phyloP scores from a whole-genome alignment of 1,140 invertebrate genomes.

The Papilio polyxenes region DNA sequence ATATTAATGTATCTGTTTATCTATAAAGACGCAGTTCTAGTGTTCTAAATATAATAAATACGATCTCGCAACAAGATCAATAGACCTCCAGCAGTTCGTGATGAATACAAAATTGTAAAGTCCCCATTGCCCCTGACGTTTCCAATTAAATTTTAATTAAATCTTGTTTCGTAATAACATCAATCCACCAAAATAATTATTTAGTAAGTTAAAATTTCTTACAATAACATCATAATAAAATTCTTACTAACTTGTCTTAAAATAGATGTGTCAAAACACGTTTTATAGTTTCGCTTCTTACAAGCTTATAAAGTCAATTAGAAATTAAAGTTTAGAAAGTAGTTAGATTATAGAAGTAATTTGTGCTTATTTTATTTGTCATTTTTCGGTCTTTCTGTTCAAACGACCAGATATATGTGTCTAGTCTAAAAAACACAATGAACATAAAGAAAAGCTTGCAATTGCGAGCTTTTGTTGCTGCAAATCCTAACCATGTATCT shows the following conservation, averaged over 20 bases:
- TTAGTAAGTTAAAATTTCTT: background rate
- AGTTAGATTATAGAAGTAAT: too few species aligned
- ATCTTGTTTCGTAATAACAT: background rate
- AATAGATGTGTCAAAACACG: background rate
- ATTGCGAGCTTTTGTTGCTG: background rate
- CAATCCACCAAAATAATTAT: background rate
- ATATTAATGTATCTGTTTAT: background rate
- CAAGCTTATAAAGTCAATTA: too few species aligned
- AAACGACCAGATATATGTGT: too few species aligned
- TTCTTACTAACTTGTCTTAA: background rate
- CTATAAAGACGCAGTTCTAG: background rate
- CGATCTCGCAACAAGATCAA: background rate
- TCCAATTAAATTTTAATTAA: slow-evolving; percentile 12
- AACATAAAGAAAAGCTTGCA: slow-evolving; percentile 2
- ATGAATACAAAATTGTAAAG: slow-evolving; percentile 6
- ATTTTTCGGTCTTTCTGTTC: too few species aligned
- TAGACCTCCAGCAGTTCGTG: background rate
- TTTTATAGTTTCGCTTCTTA: too few species aligned
- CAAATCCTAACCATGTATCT: background rate
- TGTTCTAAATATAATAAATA: background rate
- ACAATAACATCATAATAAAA: background rate
- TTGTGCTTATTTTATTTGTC: too few species aligned
- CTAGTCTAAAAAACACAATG: background rate
- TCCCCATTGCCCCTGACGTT: background rate
- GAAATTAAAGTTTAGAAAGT: too few species aligned